Percentiles rank a stretch among this genome's conserved stretches.
These are phyloP conservation scores for Noctua janthe DNA, from an alignment of 2,888 invertebrate species.

Conservation along the genomic window DNA sequence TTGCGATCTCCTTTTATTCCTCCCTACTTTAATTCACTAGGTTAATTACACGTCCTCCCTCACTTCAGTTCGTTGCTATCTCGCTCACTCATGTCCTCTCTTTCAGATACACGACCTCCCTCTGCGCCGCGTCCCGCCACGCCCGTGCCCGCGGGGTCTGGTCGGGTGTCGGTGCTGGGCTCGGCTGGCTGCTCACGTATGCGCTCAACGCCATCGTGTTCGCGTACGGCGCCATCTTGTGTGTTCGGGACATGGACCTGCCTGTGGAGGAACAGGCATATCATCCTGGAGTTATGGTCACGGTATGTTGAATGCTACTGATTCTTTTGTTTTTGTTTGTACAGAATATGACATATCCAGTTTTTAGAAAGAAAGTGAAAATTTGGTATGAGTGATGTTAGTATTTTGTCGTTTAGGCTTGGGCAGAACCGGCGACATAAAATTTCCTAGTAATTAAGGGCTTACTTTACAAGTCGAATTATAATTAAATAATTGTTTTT, in stretches of 20 bases:
- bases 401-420: background rate
- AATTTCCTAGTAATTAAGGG: background rate
- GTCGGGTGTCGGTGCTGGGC: conserved; percentile 92
- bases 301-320: conserved; percentile 87
- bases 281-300: conserved; percentile 92
- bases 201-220: conserved; percentile 93
- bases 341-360: background rate
- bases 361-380: background rate
- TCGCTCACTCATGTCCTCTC: background rate
- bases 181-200: conserved; percentile 94
- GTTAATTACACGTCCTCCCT: background rate
- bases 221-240: conserved; percentile 94
- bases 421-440: too few species aligned
- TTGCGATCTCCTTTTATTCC: too few species aligned
- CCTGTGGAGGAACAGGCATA: conserved; percentile 91
- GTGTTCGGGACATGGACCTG: conserved; percentile 91
- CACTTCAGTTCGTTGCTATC: background rate
- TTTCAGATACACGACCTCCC: conserved; percentile 85
- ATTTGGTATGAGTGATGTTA: background rate
- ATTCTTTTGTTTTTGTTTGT: background rate
- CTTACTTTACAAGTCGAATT: too few species aligned
- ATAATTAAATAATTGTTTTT: too few species aligned
- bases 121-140: conserved; percentile 89
- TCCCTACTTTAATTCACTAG: background rate
- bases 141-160: conserved; percentile 91